Evolutionary conservation across 1,140 invertebrate species (phyloP), one percentile per base, ranked within the genome.

Genomic region (Hycleus cichorii): DNA sequence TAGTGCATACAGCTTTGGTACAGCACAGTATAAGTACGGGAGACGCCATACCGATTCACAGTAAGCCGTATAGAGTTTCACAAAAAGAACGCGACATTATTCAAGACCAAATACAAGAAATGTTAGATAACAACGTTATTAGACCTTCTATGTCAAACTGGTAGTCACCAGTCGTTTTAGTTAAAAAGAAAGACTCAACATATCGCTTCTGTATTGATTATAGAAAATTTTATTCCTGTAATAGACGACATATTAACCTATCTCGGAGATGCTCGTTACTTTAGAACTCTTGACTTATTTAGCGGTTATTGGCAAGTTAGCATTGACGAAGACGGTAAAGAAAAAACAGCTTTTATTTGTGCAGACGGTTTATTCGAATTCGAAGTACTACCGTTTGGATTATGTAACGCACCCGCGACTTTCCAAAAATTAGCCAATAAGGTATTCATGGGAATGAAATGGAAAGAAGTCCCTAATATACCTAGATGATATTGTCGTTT

Each of bases 231-330:
- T n/a, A n/a, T 59, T 6, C 47, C 47, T 3, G 5, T 10, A 32
- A 39, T 32, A 25, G 47, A 49, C 18, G 24, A 32, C 2, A 49
- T 49, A 27, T 7, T 49, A 8, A 7, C n/a, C 4, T 12, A 39
- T 5, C 4, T 49, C 2, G 38, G 25, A 4, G 40, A 9, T 10
- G 40, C 8, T 10, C 10, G 25, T 4, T 52, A 42, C 24, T 27
- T 52, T 12, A 66, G 67, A 0, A 72, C 70, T 0, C 44, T 74
- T 2, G 75, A 76, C 66, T 58, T 79, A 38, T 68, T 63, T 3
- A 71, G 64, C 32, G 81, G 80, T 3, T 83, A 77, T 65, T 77
- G 72, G 67, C 78, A 82, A 64, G 46, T 53, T 11, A 18, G 5
- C 18, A 32, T 58, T n/a, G 44, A 26, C n/a, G 49, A 50, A 50